These are phyloP conservation scores for Mamestra brassicae DNA, from an alignment of 2,888 invertebrate genomes.

Conservation along the genomic window DNA sequence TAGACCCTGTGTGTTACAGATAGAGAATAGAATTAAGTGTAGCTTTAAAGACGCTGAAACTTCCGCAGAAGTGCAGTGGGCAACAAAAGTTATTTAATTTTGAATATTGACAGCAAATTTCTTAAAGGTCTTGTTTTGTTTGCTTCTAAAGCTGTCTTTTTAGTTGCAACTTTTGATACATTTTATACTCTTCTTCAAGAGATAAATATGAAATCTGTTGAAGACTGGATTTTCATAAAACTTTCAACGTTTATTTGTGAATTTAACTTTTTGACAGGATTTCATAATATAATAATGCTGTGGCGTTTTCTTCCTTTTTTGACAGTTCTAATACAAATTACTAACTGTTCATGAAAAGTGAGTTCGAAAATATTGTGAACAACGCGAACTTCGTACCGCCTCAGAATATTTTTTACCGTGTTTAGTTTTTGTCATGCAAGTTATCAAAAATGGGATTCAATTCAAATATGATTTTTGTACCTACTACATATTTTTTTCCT, in stretches of 20 bases:
- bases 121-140: slow-evolving; percentile 17
- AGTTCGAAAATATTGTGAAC: not conserved
- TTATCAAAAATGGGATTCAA: too few relatives aligned
- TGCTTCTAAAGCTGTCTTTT: slow-evolving; percentile 14
- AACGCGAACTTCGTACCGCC: too few relatives aligned
- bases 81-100: slow-evolving; percentile 51
- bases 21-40: slow-evolving; percentile 4
- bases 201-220: not conserved
- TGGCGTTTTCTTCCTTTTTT: not conserved
- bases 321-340: not conserved
- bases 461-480: too few relatives aligned
- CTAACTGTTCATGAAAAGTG: not conserved
- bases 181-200: not conserved
- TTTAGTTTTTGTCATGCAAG: too few relatives aligned
- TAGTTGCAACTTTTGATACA: slow-evolving; percentile 1
- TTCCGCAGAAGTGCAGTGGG: slow-evolving; percentile 23
- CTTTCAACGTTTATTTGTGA: not conserved
- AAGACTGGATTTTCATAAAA: not conserved
- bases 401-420: too few relatives aligned
- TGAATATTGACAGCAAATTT: slow-evolving; percentile 55
- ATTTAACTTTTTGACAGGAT: not conserved
- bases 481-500: too few relatives aligned
- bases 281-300: not conserved
- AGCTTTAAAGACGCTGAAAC: slow-evolving; percentile 3
- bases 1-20: not conserved